These are phyloP conservation scores for Limnephilus auricula DNA, from an alignment of 2,888 invertebrate genomes.

Conservation along the genomic window DNA sequence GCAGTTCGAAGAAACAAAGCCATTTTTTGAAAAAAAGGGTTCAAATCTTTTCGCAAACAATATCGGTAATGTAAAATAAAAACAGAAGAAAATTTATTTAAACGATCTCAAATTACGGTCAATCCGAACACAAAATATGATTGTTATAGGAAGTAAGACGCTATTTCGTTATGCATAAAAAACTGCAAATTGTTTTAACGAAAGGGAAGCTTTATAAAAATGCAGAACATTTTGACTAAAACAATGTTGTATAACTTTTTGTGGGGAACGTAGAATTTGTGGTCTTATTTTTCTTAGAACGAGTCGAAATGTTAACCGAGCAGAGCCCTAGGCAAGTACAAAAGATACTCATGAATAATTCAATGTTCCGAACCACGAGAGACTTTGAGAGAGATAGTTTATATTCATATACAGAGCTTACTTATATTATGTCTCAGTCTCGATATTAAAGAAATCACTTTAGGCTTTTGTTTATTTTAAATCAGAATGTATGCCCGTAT, in stretches of 20 bases:
- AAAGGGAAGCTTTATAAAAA: neutral
- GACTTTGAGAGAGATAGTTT: conserved; percentile 44
- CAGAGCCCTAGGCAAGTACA: conserved; percentile 45
- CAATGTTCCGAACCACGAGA: conserved; percentile 47
- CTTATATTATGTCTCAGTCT: neutral
- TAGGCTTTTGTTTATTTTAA: neutral
- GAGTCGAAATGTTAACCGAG: neutral
- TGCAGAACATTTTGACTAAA: neutral
- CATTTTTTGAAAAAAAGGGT: neutral
- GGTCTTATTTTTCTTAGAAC: conserved; percentile 17
- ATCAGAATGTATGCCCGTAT: neutral
- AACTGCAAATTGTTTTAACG: neutral
- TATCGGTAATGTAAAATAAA: neutral
- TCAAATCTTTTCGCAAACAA: neutral
- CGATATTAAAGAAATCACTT: neutral
- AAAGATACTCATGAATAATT: conserved; percentile 49
- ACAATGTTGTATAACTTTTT: conserved; percentile 24
- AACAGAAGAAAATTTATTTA: conserved; percentile 52
- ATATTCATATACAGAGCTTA: conserved; percentile 27
- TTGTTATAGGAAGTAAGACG: neutral
- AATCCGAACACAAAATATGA: conserved; percentile 51
- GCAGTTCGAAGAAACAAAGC: neutral
- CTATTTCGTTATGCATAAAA: neutral
- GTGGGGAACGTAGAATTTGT: neutral
- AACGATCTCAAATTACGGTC: conserved; percentile 61